Evolutionary conservation across 2,888 invertebrate genomes (phyloP), one percentile per base, ranked within the genome.

Genomic region (Drosophila koepferae): DNA sequence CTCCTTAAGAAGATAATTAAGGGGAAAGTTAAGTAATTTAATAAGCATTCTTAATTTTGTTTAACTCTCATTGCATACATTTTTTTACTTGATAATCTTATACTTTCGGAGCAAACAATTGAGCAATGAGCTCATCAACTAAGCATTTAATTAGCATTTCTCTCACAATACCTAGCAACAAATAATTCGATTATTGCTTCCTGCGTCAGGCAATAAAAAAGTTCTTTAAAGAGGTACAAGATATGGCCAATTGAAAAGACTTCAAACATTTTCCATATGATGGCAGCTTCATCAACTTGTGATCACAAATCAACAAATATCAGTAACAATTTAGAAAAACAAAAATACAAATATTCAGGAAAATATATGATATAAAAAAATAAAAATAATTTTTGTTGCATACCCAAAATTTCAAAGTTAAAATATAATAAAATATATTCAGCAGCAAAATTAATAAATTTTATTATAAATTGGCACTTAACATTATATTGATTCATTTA

Each of bases 221-320:
- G 5, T 28, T 28, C 1, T 28, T 28, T 28, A 6, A 28, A 5
- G 28, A 28, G 28, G 28, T 18, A 49, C 48, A 48, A 48, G 28
- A 28, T n/a, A 18, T 49, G n/a, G 49, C 34, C 31, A 51, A 51
- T 34, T 34, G 34, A 6, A 51, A 34, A 34, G 49, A 34, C 12
- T 51, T 51, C 12, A 51, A 51, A 51, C 18, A 51, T 51, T 51
- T 51, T 51, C 49, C 49, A 51, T 51, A 51, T 51, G 49, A 51
- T 34, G 31, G 49, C 49, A 51, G 34, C 34, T 18, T 34, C 34
- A 51, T 51, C 49, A 31, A 49, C 6, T 31, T 49, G 31, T 10
- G 49, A 49, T 31, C 7, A 34, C 31, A 12, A 49, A 34, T 18
- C 18, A 3, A 31, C 2, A 6, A 34, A 51, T 51, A 18, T 34